Evolutionary conservation across 2,888 invertebrate species (phyloP).

Genomic region (Acanthosepion lycidas): DNA sequence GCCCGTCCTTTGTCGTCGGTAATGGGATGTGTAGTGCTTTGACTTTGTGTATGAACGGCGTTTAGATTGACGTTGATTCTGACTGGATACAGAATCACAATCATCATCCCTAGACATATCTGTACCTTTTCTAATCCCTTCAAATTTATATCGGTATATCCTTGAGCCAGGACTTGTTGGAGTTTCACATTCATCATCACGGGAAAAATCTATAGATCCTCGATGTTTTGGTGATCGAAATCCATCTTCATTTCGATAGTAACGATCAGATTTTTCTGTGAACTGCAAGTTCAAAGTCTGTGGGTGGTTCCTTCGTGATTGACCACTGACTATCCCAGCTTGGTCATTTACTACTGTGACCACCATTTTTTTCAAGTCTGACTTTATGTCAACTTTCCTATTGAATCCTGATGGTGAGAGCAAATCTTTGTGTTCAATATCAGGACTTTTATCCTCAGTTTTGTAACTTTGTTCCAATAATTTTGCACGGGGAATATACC

Average conservation of each 20-base stretch:
- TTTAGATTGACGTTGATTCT: constrained; percentile 24
- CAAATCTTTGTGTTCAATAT: constrained; percentile 40
- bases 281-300: constrained; percentile 40
- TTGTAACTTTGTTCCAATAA: constrained; percentile 58
- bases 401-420: constrained; percentile 49
- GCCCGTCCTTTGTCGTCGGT: constrained; percentile 62
- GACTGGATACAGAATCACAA: constrained; percentile 39
- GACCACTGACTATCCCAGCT: not conserved
- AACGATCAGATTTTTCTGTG: not conserved
- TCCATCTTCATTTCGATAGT: not conserved
- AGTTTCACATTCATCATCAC: not conserved
- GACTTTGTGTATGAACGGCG: constrained; percentile 39
- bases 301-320: constrained; percentile 18
- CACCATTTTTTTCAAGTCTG: constrained; percentile 58
- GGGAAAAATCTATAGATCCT: not conserved
- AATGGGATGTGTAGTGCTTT: constrained; percentile 51
- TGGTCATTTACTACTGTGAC: constrained; percentile 62
- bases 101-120: constrained; percentile 33
- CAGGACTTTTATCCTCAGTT: constrained; percentile 49
- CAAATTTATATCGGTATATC: constrained; percentile 40
- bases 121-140: constrained; percentile 34
- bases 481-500: constrained; percentile 66
- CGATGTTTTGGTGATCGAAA: constrained; percentile 34
- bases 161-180: constrained; percentile 40
- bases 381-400: constrained; percentile 55